Base-by-base conservation (phyloP, 2,888 invertebrate species). In the Cacoxenus indagator region DNA sequence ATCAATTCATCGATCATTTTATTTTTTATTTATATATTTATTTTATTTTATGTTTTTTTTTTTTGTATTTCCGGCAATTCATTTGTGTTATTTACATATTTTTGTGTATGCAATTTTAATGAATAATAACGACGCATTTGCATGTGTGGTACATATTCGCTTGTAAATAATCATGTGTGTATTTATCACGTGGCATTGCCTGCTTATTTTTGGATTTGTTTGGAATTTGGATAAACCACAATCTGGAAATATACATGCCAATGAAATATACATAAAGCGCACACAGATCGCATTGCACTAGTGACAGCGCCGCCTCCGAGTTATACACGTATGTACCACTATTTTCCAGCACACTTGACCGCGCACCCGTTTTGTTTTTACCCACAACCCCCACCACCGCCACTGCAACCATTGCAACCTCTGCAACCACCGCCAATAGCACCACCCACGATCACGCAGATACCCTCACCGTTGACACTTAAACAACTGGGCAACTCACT, bases 281-380 rank as follows among this genome's bases (percentile, higher is more conserved):
- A 46, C 31, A 67, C 73, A 92, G 92, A 92, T 91, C 91, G 91
- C 77, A 90, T 92, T 85, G 91, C 91, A 77, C 88, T 92, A 84
- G 91, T 91, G 76, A 90, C 91, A 76, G 89, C 91, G 81, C 91
- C 91, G 77, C 91, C 91, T 77, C 91, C 91, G 77, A 91, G 90
- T 86, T 91, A 91, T 88, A 90, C 90, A 85, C 90, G 91, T 87
- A 90, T 90, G 88, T 90, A 90, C 87, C 91, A 91, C 87, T 91
- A 90, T 89, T 91, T 90, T 87, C 89, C 89, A 85, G 88, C 88
- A 86, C 90, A 89, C 81, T 88, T 89, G 87, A 88, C 89, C 83
- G 87, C 89, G 84, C 89, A 89, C 82, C 89, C 89, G 83, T 87
- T 87, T 80, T 88, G 88, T 81, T 88, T 87, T 83, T 88, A 88